Evolutionary conservation across 2,888 invertebrate genomes (phyloP).

Genomic region (Drosophila atroscutellata): DNA sequence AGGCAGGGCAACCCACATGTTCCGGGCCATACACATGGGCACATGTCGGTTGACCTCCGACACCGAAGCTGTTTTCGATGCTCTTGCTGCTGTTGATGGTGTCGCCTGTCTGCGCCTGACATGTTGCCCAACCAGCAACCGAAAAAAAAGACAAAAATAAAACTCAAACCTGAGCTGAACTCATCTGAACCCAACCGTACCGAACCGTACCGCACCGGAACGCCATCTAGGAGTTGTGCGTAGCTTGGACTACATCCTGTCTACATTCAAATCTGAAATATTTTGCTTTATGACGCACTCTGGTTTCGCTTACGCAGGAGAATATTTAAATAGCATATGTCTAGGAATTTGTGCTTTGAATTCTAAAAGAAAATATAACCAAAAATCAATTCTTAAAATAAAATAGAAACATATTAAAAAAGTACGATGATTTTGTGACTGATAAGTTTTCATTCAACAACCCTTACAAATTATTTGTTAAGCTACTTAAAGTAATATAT

Average conservation of each 20-base stretch:
- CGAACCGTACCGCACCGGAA: slow-evolving; percentile 28
- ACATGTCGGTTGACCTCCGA: slow-evolving; percentile 63
- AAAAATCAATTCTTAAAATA: background rate
- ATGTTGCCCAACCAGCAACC: slow-evolving; percentile 26
- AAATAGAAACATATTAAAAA: background rate
- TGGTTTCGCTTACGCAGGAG: background rate
- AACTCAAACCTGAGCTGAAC: slow-evolving; percentile 28
- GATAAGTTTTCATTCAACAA: background rate
- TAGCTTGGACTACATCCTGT: slow-evolving; percentile 18
- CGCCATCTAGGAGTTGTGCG: slow-evolving; percentile 36
- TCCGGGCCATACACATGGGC: slow-evolving; percentile 31
- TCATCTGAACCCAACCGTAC: slow-evolving; percentile 22
- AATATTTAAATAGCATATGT: background rate
- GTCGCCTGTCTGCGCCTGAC: slow-evolving; percentile 53
- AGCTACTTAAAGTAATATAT: background rate
- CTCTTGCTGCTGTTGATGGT: slow-evolving; percentile 26
- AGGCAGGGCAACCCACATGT: slow-evolving; percentile 47
- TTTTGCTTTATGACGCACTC: slow-evolving; percentile 42
- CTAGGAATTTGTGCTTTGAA: background rate
- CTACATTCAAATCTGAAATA: slow-evolving; percentile 24
- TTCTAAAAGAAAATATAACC: background rate
- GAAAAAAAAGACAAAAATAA: slow-evolving; percentile 3
- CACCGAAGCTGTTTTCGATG: slow-evolving; percentile 17
- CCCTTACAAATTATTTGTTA: background rate
- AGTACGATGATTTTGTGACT: background rate